A percentile compares a stretch with the other conserved stretches of the same genome.
Conservation (phyloP, 2,113 vertebrate species). For the Myiagra hebetior region DNA sequence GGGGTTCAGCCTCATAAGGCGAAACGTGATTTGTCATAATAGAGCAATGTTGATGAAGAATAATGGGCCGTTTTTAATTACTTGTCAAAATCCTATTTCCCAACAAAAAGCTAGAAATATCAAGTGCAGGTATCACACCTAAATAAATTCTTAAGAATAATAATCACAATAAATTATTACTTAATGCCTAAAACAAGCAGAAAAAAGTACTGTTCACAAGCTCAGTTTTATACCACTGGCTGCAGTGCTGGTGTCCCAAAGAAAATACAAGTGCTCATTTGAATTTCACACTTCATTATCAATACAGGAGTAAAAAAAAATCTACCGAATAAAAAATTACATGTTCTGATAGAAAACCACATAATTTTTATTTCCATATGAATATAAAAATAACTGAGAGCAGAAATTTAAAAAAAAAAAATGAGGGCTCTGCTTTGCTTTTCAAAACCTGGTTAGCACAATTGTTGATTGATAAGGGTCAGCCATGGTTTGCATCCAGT, state of each 20-base stretch:
- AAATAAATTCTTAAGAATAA: neutral
- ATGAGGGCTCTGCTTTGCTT: neutral
- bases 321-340: neutral
- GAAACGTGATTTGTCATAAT: neutral
- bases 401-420: neutral
- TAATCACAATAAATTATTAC: neutral
- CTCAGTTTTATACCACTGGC: neutral
- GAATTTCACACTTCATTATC: constrained; percentile 7
- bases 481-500: neutral
- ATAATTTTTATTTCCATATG: neutral
- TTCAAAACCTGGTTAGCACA: neutral
- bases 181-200: neutral
- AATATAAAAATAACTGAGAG: neutral
- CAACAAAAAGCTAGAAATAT: neutral
- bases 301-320: constrained; percentile 24
- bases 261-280: neutral
- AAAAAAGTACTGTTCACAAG: neutral
- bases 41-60: neutral
- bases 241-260: neutral
- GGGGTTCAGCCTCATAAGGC: neutral
- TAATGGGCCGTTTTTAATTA: neutral
- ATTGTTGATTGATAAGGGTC: neutral
- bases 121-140: neutral
- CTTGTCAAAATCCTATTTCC: neutral
- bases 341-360: neutral